Percentiles rank a stretch among this genome's conserved stretches.
phyloP scores from a whole-genome alignment of 2,888 invertebrate species.

The Magallana nippona region DNA sequence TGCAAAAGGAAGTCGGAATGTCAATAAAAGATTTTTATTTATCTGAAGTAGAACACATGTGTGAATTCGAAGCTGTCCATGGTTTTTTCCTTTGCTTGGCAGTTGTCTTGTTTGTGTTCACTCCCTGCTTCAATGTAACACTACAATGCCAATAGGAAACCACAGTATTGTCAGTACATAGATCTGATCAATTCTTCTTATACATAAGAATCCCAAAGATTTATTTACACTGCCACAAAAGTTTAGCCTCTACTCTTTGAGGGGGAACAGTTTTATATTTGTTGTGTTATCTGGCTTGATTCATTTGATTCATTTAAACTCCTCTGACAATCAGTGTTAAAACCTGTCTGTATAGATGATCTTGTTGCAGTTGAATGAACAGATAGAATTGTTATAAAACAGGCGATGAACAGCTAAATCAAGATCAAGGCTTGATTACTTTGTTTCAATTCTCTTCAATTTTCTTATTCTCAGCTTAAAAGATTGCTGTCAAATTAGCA shows the following conservation, averaged over 20 bases:
- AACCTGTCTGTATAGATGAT: not conserved
- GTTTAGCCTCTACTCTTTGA: not conserved
- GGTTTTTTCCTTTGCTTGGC: not conserved
- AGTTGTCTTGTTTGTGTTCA: not conserved
- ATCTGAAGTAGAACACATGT: not conserved
- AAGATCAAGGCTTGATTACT: not conserved
- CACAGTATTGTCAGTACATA: not conserved
- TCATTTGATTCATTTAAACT: not conserved
- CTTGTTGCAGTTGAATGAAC: not conserved
- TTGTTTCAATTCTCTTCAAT: not conserved
- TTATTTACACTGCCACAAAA: constrained; percentile 2
- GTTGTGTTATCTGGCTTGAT: not conserved
- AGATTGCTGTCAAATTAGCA: no score
- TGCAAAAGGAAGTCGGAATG: not conserved
- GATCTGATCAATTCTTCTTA: not conserved
- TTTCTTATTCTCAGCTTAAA: no score
- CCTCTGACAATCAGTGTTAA: not conserved
- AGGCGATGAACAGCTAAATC: not conserved
- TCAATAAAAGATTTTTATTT: not conserved
- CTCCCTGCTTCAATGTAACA: not conserved
- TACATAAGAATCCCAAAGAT: not conserved
- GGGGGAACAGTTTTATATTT: not conserved
- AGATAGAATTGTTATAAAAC: not conserved
- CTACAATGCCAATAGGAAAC: not conserved
- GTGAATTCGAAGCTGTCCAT: constrained; percentile 4